Percentiles rank a stretch among this genome's conserved stretches.
Evolutionary conservation across 2,888 invertebrate species (phyloP).

Genomic region (Melanophora roralis): DNA sequence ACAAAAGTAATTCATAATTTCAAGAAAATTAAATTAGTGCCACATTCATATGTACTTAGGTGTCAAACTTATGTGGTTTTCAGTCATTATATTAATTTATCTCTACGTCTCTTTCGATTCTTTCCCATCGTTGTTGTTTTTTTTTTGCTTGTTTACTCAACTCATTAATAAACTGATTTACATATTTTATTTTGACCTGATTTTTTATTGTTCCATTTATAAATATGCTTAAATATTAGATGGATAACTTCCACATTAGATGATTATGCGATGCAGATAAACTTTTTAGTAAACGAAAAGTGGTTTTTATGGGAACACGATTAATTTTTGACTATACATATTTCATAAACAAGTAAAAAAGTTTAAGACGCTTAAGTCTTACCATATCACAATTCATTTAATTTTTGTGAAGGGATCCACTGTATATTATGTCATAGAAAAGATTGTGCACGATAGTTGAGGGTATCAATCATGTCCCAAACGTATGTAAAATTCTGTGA

Average conservation of each 20-base stretch:
- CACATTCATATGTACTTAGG: neutral
- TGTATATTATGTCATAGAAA: too few species aligned
- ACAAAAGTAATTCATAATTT: neutral
- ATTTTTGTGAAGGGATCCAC: too few species aligned
- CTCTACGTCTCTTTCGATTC: neutral
- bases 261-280: too few species aligned
- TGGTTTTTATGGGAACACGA: too few species aligned
- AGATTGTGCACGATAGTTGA: too few species aligned
- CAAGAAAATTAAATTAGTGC: neutral
- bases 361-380: too few species aligned
- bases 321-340: too few species aligned
- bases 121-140: neutral
- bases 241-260: neutral
- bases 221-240: neutral
- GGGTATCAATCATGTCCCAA: too few species aligned
- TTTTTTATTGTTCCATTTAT: conserved; percentile 45
- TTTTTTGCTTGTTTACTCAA: neutral
- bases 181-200: conserved; percentile 44
- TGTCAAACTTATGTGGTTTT: conserved; percentile 43
- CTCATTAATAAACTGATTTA: conserved; percentile 5
- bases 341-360: too few species aligned
- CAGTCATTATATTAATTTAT: neutral
- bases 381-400: too few species aligned
- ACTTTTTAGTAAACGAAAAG: too few species aligned
- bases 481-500: too few species aligned